Base-by-base conservation (phyloP, 2,888 invertebrate genomes). In the Pandemis cinnamomeana region DNA sequence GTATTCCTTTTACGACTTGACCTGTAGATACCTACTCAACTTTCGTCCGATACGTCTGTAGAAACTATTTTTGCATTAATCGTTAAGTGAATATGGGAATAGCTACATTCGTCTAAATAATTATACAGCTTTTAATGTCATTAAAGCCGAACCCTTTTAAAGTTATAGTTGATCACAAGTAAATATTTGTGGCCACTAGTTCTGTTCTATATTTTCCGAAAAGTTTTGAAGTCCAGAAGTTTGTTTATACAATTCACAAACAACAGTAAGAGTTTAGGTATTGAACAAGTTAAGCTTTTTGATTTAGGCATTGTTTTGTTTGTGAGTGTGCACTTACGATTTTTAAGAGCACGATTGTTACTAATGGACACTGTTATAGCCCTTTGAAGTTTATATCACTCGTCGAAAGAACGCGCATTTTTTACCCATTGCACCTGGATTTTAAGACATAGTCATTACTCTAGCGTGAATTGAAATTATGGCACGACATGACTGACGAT, bases 31-130 rank as follows among this genome's bases (percentile, higher is more conserved):
- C 20, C 20, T 20, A 20, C 76, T 76, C 78, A 78, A 75, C 78
- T 77, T 80, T 66, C 63, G 80, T 82, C 82, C 79, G 84, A 86
- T 82, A 82, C 77, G 80, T 83, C 84, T 88, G 83, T 85, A 77
- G 84, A 87, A 87, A 83, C 79, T 48, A 66, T 84, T 84, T 85
- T 84, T 83, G 82, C 79, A 85, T 86, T 83, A 84, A 86, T 84
- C 76, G 80, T 81, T 80, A 44, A 81, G 79, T 80, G 78, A 75
- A 81, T 84, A 79, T 83, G 84, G 84, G 84, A 7, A 83, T 80
- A 77, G 77, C 71, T 80, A 78, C 81, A 82, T 83, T 81, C 15
- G 13, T 41, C 13, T n/a, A 7, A 13, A 36, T 44, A 44, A 44
- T 44, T 20, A 44, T 44, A 44, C 10, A 46, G 46, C 46, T 62